These are phyloP conservation scores for Holacanthus passer DNA, from an alignment of 2,113 vertebrate species.

Conservation along the genomic window DNA sequence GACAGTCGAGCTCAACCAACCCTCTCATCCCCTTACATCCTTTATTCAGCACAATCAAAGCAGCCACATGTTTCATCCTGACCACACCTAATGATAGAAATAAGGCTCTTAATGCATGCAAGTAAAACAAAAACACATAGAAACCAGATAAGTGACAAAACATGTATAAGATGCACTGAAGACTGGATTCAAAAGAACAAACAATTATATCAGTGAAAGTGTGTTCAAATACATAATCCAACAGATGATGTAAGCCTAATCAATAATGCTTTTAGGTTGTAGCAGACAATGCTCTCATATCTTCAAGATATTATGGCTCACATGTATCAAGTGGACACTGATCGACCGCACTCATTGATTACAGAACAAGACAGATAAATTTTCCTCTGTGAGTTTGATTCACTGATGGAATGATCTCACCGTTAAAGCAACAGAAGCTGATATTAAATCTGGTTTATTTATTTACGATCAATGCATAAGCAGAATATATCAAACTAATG, in stretches of 20 bases:
- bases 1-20: constrained; percentile 40
- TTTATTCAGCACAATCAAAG: constrained; percentile 51
- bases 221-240: background rate
- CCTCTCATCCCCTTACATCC: constrained; percentile 41
- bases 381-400: constrained; percentile 24
- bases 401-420: constrained; percentile 17
- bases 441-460: constrained; percentile 10
- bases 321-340: constrained; percentile 31
- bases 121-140: background rate
- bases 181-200: background rate
- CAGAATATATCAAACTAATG: constrained; percentile 28
- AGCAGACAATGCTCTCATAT: constrained; percentile 39
- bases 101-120: background rate
- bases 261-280: constrained; percentile 39
- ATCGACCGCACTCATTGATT: constrained; percentile 42
- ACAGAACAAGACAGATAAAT: background rate
- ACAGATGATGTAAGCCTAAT: constrained; percentile 42
- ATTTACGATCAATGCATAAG: background rate
- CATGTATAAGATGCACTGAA: background rate
- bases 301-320: constrained; percentile 24
- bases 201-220: background rate
- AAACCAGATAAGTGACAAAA: background rate
- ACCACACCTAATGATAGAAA: constrained; percentile 3
- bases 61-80: constrained; percentile 9
- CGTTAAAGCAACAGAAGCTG: constrained; percentile 10